These are phyloP conservation scores for Poeciliopsis occidentalis DNA, from an alignment of 2,113 vertebrate genomes.

Conservation along the genomic window DNA sequence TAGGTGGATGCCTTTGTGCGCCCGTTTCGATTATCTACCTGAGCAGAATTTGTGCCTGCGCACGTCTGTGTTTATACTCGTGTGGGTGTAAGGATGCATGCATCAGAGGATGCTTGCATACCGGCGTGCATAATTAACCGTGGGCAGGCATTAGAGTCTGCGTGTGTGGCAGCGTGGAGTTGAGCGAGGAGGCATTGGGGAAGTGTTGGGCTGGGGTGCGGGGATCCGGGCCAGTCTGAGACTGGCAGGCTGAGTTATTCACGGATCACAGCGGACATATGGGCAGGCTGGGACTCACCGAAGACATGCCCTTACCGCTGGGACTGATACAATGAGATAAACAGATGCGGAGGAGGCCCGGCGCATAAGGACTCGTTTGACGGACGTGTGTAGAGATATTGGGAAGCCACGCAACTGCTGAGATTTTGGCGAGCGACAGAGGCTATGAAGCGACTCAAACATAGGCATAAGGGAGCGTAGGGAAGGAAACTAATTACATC, in stretches of 20 bases:
- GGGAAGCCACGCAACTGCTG: conserved; percentile 8
- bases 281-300: conserved; percentile 68
- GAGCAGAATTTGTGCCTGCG: conserved; percentile 48
- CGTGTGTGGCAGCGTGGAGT: conserved; percentile 34
- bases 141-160: conserved; percentile 35
- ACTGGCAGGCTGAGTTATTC: conserved; percentile 74
- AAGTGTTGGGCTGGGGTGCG: background rate
- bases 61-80: conserved; percentile 42
- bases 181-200: conserved; percentile 32
- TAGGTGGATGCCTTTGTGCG: conserved; percentile 15
- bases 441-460: background rate
- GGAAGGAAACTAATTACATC: background rate
- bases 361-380: conserved; percentile 31
- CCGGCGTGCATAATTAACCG: conserved; percentile 61
- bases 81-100: conserved; percentile 46
- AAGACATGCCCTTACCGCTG: conserved; percentile 69
- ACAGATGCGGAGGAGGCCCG: conserved; percentile 67
- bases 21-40: conserved; percentile 62
- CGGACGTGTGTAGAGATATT: conserved; percentile 1
- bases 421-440: conserved; percentile 11
- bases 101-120: conserved; percentile 53
- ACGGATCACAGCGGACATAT: conserved; percentile 79
- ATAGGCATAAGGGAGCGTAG: background rate
- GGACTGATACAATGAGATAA: conserved; percentile 70
- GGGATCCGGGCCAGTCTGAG: conserved; percentile 52